Percentiles rank a stretch among this genome's conserved stretches.
These are phyloP conservation scores for Tachystola acroxantha DNA, from an alignment of 2,888 invertebrate genomes.

Conservation along the genomic window DNA sequence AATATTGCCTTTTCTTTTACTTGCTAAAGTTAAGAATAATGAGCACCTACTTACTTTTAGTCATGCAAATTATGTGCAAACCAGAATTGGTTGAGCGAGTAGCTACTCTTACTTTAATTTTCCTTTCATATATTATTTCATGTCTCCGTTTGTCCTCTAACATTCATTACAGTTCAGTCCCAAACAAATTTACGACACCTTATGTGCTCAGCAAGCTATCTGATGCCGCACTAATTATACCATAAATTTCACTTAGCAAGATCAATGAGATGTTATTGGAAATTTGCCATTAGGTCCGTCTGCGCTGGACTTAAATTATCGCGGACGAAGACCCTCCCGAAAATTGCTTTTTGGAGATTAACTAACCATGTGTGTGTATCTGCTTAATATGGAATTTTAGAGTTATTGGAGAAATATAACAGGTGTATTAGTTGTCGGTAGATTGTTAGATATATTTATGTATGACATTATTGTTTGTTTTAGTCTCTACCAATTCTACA, in stretches of 20 bases:
- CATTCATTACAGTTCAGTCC: constrained; percentile 16
- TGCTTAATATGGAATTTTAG: not conserved
- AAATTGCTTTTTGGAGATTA: constrained; percentile 13
- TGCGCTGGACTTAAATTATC: constrained; percentile 31
- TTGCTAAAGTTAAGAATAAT: too few species aligned
- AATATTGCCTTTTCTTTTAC: too few species aligned
- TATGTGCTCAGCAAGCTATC: constrained; percentile 53
- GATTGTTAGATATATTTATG: not conserved
- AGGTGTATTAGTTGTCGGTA: not conserved
- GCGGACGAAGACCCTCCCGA: constrained; percentile 14
- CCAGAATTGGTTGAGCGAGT: too few species aligned
- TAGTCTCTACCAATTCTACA: too few species aligned
- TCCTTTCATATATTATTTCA: not conserved
- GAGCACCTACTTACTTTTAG: too few species aligned
- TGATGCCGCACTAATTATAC: constrained; percentile 67
- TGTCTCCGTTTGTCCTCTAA: not conserved
- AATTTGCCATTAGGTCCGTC: constrained; percentile 54
- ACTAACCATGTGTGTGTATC: constrained; percentile 3
- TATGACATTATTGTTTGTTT: not conserved
- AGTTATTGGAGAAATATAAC: constrained; percentile 5
- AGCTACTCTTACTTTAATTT: too few species aligned
- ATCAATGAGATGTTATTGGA: constrained; percentile 72
- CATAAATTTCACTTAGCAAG: constrained; percentile 74
- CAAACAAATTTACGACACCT: constrained; percentile 44
- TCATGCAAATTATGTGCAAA: too few species aligned